Conservation (phyloP, 1,140 invertebrate species). For the Sinonovacula constricta region DNA sequence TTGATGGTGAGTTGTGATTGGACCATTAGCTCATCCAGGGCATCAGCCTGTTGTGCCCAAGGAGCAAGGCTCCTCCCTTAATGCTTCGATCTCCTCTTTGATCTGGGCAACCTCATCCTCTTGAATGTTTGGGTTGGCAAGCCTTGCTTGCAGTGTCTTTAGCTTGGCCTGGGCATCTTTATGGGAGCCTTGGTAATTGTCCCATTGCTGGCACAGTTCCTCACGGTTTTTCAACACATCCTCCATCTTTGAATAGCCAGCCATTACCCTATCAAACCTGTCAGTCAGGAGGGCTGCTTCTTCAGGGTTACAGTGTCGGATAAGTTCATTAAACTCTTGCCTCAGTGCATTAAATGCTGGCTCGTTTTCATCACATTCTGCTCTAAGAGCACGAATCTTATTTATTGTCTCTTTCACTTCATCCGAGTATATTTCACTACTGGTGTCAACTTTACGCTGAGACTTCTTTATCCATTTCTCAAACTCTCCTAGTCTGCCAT, state of each 20-base stretch:
- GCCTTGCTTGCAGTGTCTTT: conserved; percentile 88
- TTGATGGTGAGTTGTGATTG: conserved; percentile 71
- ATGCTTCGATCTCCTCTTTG: conserved; percentile 65
- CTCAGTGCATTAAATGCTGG: conserved; percentile 77
- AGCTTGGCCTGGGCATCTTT: conserved; percentile 89
- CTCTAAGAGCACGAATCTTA: conserved; percentile 60
- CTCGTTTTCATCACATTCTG: conserved; percentile 71
- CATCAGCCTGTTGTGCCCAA: conserved; percentile 65
- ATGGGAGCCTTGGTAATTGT: conserved; percentile 85
- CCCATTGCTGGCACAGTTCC: conserved; percentile 90
- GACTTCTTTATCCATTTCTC: conserved; percentile 91
- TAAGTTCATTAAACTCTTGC: conserved; percentile 89
- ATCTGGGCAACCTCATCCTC: conserved; percentile 71
- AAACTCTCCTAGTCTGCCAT: conserved; percentile 88
- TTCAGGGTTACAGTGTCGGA: conserved; percentile 83
- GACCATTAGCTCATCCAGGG: conserved; percentile 71
- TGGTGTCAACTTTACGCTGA: conserved; percentile 85
- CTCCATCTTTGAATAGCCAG: conserved; percentile 84
- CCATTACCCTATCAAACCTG: conserved; percentile 85
- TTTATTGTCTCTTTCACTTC: conserved; percentile 84
- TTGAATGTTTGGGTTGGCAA: conserved; percentile 85
- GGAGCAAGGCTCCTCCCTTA: conserved; percentile 65
- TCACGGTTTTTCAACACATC: conserved; percentile 83
- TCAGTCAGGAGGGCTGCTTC: conserved; percentile 87
- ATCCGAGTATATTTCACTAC: conserved; percentile 88